Conservation (phyloP, 1,140 invertebrate species). For the Idris sp. region DNA sequence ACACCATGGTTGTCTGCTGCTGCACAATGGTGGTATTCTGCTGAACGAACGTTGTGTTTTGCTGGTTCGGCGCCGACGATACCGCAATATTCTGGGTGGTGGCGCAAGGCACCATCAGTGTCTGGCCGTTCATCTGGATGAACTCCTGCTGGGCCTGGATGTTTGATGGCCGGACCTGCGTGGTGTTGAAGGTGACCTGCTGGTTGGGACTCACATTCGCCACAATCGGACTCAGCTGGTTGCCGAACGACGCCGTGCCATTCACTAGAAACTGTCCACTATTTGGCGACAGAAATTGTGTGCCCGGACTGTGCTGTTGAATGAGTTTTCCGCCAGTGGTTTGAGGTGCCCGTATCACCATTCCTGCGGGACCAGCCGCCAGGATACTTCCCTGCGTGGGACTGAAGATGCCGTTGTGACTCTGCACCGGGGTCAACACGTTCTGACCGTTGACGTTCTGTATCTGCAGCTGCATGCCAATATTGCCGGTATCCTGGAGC, state of each 20-base stretch:
- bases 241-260: constrained; percentile 83
- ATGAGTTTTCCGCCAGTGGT: constrained; percentile 86
- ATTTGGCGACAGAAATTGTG: constrained; percentile 86
- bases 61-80: constrained; percentile 81
- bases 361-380: constrained; percentile 84
- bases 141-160: constrained; percentile 83
- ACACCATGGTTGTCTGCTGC: constrained; percentile 84
- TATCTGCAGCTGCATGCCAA: constrained; percentile 86
- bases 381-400: constrained; percentile 81
- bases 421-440: constrained; percentile 86
- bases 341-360: constrained; percentile 86
- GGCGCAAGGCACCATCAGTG: constrained; percentile 86
- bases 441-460: constrained; percentile 89
- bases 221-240: constrained; percentile 87
- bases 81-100: constrained; percentile 82
- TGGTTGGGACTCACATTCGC: constrained; percentile 86
- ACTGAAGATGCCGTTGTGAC: constrained; percentile 79
- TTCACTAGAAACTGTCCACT: constrained; percentile 85
- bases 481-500: constrained; percentile 82
- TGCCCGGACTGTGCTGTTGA: constrained; percentile 83
- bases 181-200: constrained; percentile 82
- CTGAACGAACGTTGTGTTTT: constrained; percentile 85
- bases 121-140: constrained; percentile 85
- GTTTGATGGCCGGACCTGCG: constrained; percentile 78
- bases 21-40: constrained; percentile 85